A percentile compares a stretch with the other conserved stretches of the same genome.
These are phyloP conservation scores for Fratercula arctica DNA, from an alignment of 2,797 vertebrate genomes.

Conservation along the genomic window DNA sequence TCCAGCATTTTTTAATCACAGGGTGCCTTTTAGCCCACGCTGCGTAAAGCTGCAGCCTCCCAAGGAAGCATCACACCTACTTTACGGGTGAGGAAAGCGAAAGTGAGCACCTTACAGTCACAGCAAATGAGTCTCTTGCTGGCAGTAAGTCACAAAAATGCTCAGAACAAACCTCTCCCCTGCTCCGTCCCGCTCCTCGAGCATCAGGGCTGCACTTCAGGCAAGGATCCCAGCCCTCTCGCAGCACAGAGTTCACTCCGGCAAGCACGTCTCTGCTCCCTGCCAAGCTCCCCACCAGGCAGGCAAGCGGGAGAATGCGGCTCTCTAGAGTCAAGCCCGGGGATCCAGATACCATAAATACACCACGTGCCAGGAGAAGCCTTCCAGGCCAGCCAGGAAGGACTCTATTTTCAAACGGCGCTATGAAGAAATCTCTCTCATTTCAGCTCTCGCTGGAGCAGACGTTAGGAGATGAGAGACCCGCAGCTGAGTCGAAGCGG, in stretches of 20 bases:
- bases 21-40: background rate
- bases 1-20: background rate
- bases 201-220: background rate
- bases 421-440: background rate
- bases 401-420: conserved; percentile 17
- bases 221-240: background rate
- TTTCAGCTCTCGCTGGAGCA: background rate
- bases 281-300: background rate
- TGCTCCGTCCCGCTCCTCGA: background rate
- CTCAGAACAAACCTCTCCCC: background rate
- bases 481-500: background rate
- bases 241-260: background rate
- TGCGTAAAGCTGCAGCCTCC: background rate
- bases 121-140: background rate
- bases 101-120: background rate
- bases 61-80: background rate
- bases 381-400: background rate
- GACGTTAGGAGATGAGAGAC: background rate
- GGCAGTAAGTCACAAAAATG: background rate
- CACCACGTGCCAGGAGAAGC: background rate
- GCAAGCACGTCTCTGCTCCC: background rate
- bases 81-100: background rate
- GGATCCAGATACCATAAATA: conserved; percentile 26
- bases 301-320: background rate
- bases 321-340: background rate